Evolutionary conservation across 2,113 vertebrate genomes (phyloP).

Genomic region (Galbula dea): DNA sequence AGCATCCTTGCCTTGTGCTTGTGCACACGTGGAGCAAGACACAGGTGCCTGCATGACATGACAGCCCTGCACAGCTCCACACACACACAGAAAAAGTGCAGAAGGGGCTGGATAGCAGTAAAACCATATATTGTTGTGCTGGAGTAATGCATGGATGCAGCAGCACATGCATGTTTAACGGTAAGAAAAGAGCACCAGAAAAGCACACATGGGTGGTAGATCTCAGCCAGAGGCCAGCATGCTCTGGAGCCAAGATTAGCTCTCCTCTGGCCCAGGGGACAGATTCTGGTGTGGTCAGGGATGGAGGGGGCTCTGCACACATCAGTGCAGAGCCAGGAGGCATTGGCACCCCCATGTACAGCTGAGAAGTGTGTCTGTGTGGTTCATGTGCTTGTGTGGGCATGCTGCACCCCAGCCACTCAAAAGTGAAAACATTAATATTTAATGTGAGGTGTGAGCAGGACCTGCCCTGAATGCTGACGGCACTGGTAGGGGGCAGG

Average conservation of each 20-base stretch:
- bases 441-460: not conserved
- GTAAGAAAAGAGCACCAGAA: not conserved
- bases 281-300: accelerated
- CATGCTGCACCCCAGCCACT: not conserved
- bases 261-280: not conserved
- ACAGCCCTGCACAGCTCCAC: not conserved
- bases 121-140: accelerated
- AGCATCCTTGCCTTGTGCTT: not conserved
- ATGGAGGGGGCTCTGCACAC: not conserved
- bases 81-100: accelerated
- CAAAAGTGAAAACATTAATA: not conserved
- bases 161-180: accelerated
- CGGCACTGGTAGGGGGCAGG: not conserved
- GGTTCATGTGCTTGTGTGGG: not conserved
- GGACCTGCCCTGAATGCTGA: slow-evolving; percentile 37
- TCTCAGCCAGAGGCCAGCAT: not conserved
- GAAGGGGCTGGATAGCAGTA: not conserved
- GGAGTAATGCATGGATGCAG: not conserved
- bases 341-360: accelerated
- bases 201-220: not conserved
- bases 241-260: accelerated
- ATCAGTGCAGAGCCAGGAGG: not conserved
- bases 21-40: accelerated
- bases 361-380: accelerated
- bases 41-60: accelerated